Percentiles rank a stretch among this genome's conserved stretches.
Evolutionary conservation across 2,113 vertebrate species (phyloP).

Genomic region (Pseudois nayaur): DNA sequence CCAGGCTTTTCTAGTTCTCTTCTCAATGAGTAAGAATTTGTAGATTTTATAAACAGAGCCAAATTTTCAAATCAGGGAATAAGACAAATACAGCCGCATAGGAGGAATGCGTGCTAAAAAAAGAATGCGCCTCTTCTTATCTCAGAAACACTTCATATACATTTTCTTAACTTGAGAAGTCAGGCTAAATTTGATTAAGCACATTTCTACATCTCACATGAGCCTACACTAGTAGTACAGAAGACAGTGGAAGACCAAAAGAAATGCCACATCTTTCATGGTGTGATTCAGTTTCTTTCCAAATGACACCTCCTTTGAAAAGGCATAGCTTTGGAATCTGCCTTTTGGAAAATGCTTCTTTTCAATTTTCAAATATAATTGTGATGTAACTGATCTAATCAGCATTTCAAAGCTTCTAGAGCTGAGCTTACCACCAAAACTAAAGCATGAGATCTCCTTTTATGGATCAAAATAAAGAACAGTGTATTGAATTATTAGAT

Average conservation of each 20-base stretch:
- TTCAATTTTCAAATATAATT: conserved; percentile 60
- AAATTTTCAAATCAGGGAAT: conserved; percentile 41
- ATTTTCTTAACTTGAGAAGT: conserved; percentile 55
- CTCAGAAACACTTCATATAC: conserved; percentile 36
- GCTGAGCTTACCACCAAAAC: conserved; percentile 21
- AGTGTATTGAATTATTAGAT: conserved; percentile 32
- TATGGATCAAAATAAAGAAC: conserved; percentile 27
- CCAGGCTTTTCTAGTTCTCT: neutral
- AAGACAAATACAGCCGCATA: neutral
- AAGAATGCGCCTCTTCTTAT: neutral
- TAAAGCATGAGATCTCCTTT: conserved; percentile 34
- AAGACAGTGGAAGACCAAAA: conserved; percentile 26
- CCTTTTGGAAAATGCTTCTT: conserved; percentile 57
- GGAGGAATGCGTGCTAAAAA: conserved; percentile 12
- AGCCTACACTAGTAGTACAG: conserved; percentile 37
- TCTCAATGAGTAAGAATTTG: neutral
- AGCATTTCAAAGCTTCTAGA: conserved; percentile 59
- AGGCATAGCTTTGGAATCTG: conserved; percentile 63
- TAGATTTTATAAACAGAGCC: conserved; percentile 30
- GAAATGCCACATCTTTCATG: conserved; percentile 61
- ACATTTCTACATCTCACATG: conserved; percentile 29
- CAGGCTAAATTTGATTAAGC: conserved; percentile 63
- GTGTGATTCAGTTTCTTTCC: conserved; percentile 65
- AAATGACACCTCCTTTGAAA: conserved; percentile 67
- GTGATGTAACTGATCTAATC: conserved; percentile 54